These are phyloP conservation scores for Sciurus carolinensis DNA, from an alignment of 2,797 vertebrate genomes.

Conservation along the genomic window DNA sequence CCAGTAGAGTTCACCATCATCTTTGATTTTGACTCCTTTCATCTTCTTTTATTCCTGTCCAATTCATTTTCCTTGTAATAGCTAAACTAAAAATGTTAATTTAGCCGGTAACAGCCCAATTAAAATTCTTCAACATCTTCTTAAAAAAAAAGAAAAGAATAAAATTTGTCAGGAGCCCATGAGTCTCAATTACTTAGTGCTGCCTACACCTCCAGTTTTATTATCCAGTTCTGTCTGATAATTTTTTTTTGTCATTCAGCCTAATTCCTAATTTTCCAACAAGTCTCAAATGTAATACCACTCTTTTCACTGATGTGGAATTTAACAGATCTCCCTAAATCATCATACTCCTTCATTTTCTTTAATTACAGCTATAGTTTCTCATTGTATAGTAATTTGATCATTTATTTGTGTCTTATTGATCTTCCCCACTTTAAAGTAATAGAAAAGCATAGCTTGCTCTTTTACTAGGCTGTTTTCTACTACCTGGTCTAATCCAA, in stretches of 20 bases:
- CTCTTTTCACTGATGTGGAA: not conserved
- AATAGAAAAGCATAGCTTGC: not conserved
- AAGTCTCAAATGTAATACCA: conserved; percentile 17
- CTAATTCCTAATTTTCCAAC: conserved; percentile 1
- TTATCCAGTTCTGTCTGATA: not conserved
- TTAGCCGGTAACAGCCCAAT: conserved; percentile 54
- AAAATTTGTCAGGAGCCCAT: not conserved
- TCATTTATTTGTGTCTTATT: not conserved
- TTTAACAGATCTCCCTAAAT: conserved; percentile 14
- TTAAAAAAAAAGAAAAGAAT: not conserved
- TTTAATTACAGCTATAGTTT: not conserved
- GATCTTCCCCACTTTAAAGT: not conserved
- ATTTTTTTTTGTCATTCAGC: not conserved
- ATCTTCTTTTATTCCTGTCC: conserved; percentile 45
- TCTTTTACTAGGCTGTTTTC: not conserved
- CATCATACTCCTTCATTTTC: conserved; percentile 2
- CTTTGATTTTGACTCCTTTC: not conserved
- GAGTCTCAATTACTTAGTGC: not conserved
- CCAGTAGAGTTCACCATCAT: not conserved
- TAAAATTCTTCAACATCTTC: conserved; percentile 49
- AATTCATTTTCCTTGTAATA: conserved; percentile 32
- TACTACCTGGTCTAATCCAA: not conserved
- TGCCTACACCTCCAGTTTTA: not conserved
- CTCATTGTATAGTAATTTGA: not conserved
- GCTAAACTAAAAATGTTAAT: conserved; percentile 52